phyloP scores from a whole-genome alignment of 2,113 vertebrate species.

The Hippocampus barbouri region DNA sequence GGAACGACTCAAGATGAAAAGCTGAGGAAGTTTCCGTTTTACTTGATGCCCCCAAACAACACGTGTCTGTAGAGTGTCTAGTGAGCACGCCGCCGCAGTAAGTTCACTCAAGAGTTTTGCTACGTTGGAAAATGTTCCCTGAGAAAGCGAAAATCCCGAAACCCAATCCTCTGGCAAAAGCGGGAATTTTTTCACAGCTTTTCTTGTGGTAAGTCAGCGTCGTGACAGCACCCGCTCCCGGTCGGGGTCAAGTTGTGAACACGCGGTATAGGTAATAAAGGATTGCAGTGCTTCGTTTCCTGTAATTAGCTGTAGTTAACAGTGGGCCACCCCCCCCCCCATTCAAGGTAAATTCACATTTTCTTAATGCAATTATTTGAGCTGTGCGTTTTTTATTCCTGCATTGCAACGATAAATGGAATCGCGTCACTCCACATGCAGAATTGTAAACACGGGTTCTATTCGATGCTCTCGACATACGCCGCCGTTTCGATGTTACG shows the following conservation, averaged over 20 bases:
- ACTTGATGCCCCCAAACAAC: not conserved
- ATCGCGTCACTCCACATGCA: too few relatives aligned
- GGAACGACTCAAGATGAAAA: not conserved
- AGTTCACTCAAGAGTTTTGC: not conserved
- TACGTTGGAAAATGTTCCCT: not conserved
- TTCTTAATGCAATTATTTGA: not conserved
- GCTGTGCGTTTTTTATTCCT: not conserved
- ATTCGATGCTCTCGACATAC: not conserved
- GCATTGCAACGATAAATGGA: not conserved
- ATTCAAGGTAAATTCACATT: not conserved
- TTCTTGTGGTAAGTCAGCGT: constrained; percentile 32
- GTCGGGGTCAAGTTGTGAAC: not conserved
- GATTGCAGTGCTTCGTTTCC: not conserved
- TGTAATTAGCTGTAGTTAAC: not conserved
- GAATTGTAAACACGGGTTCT: not conserved
- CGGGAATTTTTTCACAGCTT: constrained; percentile 7
- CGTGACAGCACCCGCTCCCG: not conserved
- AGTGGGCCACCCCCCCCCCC: not conserved
- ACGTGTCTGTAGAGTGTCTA: not conserved
- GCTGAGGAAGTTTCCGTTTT: not conserved
- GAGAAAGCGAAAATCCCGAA: not conserved
- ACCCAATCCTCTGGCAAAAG: constrained; percentile 2
- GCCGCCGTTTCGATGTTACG: not conserved
- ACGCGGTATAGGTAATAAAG: not conserved
- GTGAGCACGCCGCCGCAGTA: not conserved